Evolutionary conservation across 2,113 vertebrate genomes (phyloP).

Genomic region (Sterrhoptilus dennistouni): DNA sequence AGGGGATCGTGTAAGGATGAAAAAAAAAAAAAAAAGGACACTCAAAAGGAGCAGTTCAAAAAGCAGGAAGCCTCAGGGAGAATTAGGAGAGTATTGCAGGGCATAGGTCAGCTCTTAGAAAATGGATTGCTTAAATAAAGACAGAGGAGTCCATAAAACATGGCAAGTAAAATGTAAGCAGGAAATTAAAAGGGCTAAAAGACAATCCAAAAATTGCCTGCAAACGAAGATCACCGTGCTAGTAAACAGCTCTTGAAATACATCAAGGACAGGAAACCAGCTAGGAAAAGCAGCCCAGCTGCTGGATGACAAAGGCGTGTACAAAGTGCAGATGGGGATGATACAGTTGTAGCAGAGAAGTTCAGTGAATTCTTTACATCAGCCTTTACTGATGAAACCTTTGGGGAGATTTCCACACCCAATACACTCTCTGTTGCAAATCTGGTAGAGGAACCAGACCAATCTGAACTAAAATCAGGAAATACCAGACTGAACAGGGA

Average conservation of each 20-base stretch:
- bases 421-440: neutral
- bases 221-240: neutral
- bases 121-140: neutral
- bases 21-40: neutral
- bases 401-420: neutral
- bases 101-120: neutral
- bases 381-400: neutral
- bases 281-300: neutral
- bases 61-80: neutral
- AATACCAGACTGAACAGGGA: slow-evolving; percentile 13
- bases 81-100: neutral
- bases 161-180: neutral
- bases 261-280: neutral
- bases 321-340: neutral
- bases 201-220: neutral
- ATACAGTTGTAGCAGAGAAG: neutral
- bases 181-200: slow-evolving; percentile 24
- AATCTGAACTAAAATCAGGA: slow-evolving; percentile 1
- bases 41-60: neutral
- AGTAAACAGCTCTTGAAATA: neutral
- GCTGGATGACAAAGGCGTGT: neutral
- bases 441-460: neutral
- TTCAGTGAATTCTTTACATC: neutral
- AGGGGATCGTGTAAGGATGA: neutral
- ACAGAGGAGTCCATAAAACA: neutral